These are phyloP conservation scores for Himalopsyche japonica DNA, from an alignment of 2,888 invertebrate species.

Conservation along the genomic window DNA sequence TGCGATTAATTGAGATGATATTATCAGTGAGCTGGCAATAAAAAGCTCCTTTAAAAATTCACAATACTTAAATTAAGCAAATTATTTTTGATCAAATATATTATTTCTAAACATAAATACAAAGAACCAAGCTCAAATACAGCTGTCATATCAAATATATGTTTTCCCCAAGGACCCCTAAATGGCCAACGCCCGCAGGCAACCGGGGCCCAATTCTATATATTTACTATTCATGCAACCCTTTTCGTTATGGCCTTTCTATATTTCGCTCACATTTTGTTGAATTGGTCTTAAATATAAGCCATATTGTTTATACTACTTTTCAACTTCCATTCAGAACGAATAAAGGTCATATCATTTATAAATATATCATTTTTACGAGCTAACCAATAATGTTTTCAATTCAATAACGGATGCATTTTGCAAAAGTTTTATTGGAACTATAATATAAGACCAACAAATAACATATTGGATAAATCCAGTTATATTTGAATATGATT, in stretches of 20 bases:
- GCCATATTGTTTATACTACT: not conserved
- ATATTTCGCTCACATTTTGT: not conserved
- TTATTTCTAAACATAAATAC: not conserved
- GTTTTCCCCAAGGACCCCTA: not conserved
- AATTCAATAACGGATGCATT: not conserved
- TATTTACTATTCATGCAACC: slow-evolving; percentile 1
- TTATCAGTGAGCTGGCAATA: too few species aligned
- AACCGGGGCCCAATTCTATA: not conserved
- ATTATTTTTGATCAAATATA: too few species aligned
- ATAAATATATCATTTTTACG: not conserved
- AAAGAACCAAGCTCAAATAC: not conserved
- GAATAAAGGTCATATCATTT: not conserved
- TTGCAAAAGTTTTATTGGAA: not conserved
- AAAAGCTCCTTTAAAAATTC: too few species aligned
- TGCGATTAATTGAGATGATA: too few species aligned
- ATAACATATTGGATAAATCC: too few species aligned
- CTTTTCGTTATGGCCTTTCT: slow-evolving; percentile 1
- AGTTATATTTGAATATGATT: too few species aligned
- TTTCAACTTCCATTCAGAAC: not conserved
- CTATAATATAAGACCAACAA: too few species aligned
- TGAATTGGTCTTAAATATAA: not conserved
- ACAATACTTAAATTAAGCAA: too few species aligned
- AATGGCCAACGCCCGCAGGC: not conserved
- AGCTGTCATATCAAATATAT: not conserved
- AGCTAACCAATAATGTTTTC: not conserved